phyloP scores from a whole-genome alignment of 2,113 vertebrate species.

The Acanthisitta chloris region DNA sequence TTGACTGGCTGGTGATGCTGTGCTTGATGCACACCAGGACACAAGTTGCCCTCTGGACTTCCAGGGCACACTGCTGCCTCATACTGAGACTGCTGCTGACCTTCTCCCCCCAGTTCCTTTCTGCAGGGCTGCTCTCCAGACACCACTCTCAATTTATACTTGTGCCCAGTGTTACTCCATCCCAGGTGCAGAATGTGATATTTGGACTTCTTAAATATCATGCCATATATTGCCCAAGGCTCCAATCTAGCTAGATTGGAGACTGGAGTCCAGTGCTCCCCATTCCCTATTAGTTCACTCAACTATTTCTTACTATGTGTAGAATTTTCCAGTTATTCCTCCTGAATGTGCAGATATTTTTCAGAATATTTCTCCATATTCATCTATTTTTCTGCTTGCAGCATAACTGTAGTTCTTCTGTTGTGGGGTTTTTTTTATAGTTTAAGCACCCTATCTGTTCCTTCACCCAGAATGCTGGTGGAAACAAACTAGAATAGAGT shows the following conservation, averaged over 20 bases:
- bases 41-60: accelerated
- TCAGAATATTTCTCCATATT: neutral
- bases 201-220: neutral
- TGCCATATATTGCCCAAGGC: neutral
- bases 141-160: neutral
- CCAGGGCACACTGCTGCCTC: neutral
- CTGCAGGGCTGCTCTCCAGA: neutral
- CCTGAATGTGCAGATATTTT: neutral
- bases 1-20: accelerated
- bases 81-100: neutral
- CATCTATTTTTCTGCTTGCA: neutral
- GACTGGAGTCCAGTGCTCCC: neutral
- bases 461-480: neutral
- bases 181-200: neutral
- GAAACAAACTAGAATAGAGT: neutral
- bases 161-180: accelerated
- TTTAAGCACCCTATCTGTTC: neutral
- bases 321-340: neutral
- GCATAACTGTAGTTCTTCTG: neutral
- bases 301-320: neutral
- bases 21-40: too few species aligned
- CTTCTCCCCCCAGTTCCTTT: neutral
- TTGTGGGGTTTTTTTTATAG: neutral
- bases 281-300: neutral
- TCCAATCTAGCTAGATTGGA: neutral